Evolutionary conservation across 2,113 vertebrate genomes (phyloP), one percentile per base, ranked within the genome.

Genomic region (Microcebus lehilahytsara): DNA sequence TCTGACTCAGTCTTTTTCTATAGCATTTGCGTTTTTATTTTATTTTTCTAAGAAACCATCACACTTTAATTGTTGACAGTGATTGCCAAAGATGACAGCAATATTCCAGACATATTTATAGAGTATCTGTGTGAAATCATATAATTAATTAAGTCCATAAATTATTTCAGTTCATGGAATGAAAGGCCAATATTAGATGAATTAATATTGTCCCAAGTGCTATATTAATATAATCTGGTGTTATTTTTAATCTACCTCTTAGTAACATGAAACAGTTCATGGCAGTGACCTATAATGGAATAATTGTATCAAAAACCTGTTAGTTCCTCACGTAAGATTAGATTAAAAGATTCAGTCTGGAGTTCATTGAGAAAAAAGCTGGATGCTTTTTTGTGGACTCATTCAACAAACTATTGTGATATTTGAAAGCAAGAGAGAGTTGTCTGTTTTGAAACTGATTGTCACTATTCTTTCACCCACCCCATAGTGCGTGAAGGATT

Each of bases 181-280:
- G 81, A 91, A 91, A 96, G n/a, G 23, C n/a, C 32, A 34, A 81
- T 88, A 69, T 83, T 51, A 53, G 58, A 78, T 80, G 32, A 91
- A 90, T 90, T 92, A 69, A 60, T 79, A 30, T 67, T 85, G 66
- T 32, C 40, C 23, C 46, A 71, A 80, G 53, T 93, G 93, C 85
- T 86, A 60, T 83, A 71, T 80, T 95, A 64, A 78, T 81, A 37
- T 37, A 91, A 85, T 75, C 56, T 67, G 72, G 81, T 25, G 17
- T 93, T 96, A 83, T 79, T 92, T 79, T 81, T 92, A 93, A 89
- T 67, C 81, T 42, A 80, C 84, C 20, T 96, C 62, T 95, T 69
- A 69, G 25, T 49, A 58, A 56, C 5, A 51, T 64, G 40, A 79
- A 89, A 85, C 34, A 25, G 9, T 53, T 94, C 75, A 34, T 94